Evolutionary conservation across 64 coral and sea anemone genomes (phyloP).

Genomic region (Stichodactyla helianthus): DNA sequence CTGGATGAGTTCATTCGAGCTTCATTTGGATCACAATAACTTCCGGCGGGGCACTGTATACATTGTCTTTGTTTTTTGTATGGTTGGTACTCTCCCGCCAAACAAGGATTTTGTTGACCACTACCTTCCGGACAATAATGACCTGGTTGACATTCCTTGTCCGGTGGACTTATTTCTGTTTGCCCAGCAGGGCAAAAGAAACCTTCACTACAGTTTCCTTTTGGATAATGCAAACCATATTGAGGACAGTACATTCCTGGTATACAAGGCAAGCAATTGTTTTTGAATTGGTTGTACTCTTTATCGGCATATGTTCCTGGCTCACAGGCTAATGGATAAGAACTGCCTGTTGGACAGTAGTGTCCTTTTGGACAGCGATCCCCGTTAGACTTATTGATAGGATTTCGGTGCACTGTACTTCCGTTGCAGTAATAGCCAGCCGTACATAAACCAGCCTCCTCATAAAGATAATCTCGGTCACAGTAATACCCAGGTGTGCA

Average conservation of each 20-base stretch:
- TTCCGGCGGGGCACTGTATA: slow-evolving; percentile 75
- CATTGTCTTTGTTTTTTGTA: slow-evolving; percentile 61
- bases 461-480: slow-evolving; percentile 74
- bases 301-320: slow-evolving; percentile 91
- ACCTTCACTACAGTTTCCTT: slow-evolving; percentile 90
- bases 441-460: slow-evolving; percentile 71
- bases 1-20: slow-evolving; percentile 71
- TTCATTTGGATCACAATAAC: slow-evolving; percentile 96
- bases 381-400: slow-evolving; percentile 74
- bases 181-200: slow-evolving; percentile 89
- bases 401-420: slow-evolving; percentile 71
- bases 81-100: slow-evolving; percentile 81
- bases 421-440: slow-evolving; percentile 98
- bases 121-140: slow-evolving; percentile 92
- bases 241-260: slow-evolving; percentile 85
- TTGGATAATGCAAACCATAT: slow-evolving; percentile 69
- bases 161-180: slow-evolving; percentile 69
- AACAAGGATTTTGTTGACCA: slow-evolving; percentile 82
- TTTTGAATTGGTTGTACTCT: slow-evolving; percentile 87
- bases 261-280: slow-evolving; percentile 87
- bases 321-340: slow-evolving; percentile 70
- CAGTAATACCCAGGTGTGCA: slow-evolving; percentile 93
- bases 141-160: slow-evolving; percentile 93
- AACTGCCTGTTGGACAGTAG: slow-evolving; percentile 77
- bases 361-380: slow-evolving; percentile 80